Evolutionary conservation across 2,797 vertebrate species (phyloP).

Genomic region (Sebastes reedi): DNA sequence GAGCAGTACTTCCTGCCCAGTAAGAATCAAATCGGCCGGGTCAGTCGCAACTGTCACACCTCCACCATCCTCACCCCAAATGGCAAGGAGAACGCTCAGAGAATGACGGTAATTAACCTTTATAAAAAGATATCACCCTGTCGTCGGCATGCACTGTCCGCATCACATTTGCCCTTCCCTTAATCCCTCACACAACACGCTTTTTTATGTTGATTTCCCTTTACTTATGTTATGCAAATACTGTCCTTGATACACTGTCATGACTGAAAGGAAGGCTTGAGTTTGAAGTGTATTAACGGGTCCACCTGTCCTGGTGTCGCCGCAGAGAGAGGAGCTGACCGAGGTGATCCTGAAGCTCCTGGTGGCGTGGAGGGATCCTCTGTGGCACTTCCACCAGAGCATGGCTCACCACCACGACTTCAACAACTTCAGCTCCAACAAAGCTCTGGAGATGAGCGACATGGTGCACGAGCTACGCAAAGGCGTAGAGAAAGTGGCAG

Average conservation of each 20-base stretch:
- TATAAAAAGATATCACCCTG: slow-evolving; percentile 12
- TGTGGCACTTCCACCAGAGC: slow-evolving; percentile 84
- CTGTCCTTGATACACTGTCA: not conserved
- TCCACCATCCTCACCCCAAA: slow-evolving; percentile 84
- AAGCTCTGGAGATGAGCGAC: slow-evolving; percentile 85
- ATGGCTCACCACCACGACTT: slow-evolving; percentile 77
- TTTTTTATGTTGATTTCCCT: not conserved
- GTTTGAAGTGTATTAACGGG: not conserved
- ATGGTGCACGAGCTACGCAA: slow-evolving; percentile 85
- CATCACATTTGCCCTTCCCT: not conserved
- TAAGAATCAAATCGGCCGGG: slow-evolving; percentile 81
- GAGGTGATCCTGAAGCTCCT: slow-evolving; percentile 86
- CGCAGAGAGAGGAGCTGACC: slow-evolving; percentile 84
- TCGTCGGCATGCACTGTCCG: not conserved
- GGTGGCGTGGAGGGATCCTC: slow-evolving; percentile 85
- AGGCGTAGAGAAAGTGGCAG: slow-evolving; percentile 84
- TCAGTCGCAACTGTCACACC: slow-evolving; percentile 83
- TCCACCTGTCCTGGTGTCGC: not conserved
- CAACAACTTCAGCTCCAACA: slow-evolving; percentile 81
- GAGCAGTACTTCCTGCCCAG: slow-evolving; percentile 81
- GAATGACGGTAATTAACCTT: slow-evolving; percentile 80
- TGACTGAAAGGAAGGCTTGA: not conserved
- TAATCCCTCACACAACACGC: not conserved
- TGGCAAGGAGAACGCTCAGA: slow-evolving; percentile 86
- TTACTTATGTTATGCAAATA: not conserved